Conservation (phyloP, 2,113 vertebrate genomes). For the Trachemys scripta region DNA sequence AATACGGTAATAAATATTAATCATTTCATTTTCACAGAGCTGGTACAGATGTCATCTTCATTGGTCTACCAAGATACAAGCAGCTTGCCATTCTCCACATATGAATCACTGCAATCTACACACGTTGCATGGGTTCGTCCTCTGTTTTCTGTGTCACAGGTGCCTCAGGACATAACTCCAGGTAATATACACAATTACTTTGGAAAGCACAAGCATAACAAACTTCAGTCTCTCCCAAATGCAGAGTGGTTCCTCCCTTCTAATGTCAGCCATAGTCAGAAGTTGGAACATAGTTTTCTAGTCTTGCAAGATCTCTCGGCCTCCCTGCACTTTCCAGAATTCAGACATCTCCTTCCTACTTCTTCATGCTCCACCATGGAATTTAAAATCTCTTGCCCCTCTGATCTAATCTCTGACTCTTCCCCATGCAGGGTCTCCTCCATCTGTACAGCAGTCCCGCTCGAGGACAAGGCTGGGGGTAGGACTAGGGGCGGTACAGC, state of each 20-base stretch:
- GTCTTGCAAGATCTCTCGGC: not conserved
- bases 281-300: not conserved
- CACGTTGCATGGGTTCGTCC: not conserved
- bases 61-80: not conserved
- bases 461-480: too few species aligned
- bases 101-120: not conserved
- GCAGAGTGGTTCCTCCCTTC: not conserved
- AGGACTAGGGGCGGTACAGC: too few species aligned
- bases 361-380: not conserved
- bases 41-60: not conserved
- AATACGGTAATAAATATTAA: not conserved
- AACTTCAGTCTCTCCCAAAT: not conserved
- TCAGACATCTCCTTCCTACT: not conserved
- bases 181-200: slow-evolving; percentile 8
- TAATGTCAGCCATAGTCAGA: not conserved
- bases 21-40: slow-evolving; percentile 4
- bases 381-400: rapidly evolving
- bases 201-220: not conserved
- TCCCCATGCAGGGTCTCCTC: too few species aligned
- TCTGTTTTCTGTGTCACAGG: not conserved
- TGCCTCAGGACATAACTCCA: not conserved
- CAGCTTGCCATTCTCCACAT: not conserved
- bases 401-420: not conserved
- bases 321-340: not conserved
- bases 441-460: too few species aligned